Percentiles rank a stretch among this genome's conserved stretches.
Evolutionary conservation across 2,888 invertebrate species (phyloP).

Genomic region (Linhomoeus sp.): DNA sequence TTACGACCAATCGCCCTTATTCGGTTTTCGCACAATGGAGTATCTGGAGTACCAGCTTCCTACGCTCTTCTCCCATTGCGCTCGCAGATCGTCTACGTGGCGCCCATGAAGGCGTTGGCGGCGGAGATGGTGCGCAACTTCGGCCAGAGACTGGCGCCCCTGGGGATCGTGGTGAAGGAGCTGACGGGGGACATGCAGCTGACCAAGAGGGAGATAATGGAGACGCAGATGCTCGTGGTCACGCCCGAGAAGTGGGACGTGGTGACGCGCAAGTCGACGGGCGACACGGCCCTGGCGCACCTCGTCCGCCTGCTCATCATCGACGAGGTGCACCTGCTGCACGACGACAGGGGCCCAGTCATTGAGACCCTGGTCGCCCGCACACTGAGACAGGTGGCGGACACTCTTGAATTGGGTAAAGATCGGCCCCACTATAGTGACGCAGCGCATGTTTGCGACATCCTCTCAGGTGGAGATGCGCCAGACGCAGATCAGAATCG

Average conservation of each 20-base stretch:
- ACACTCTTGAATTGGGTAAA: too few relatives aligned
- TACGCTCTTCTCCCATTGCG: too few relatives aligned
- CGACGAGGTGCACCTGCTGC: slow-evolving; percentile 86
- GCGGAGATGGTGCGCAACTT: slow-evolving; percentile 95
- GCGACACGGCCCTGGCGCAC: slow-evolving; percentile 67
- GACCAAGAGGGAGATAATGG: slow-evolving; percentile 71
- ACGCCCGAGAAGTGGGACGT: slow-evolving; percentile 99
- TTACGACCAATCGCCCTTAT: too few relatives aligned
- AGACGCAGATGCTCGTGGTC: slow-evolving; percentile 86
- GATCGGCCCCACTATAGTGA: too few relatives aligned
- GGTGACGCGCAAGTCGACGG: slow-evolving; percentile 65
- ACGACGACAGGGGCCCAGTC: slow-evolving; percentile 89
- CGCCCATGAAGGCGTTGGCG: slow-evolving; percentile 97
- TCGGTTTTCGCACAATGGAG: too few relatives aligned
- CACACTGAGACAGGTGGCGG: slow-evolving; percentile 55
- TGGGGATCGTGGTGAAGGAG: slow-evolving; percentile 66
- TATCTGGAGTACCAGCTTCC: too few relatives aligned
- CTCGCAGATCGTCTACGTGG: slow-evolving; percentile 76
- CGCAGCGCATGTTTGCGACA: background rate
- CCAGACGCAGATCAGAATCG: slow-evolving; percentile 68
- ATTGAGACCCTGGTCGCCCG: slow-evolving; percentile 89
- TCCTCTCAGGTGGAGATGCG: slow-evolving; percentile 34
- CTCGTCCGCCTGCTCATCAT: slow-evolving; percentile 80
- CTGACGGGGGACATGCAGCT: slow-evolving; percentile 95
- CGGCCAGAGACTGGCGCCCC: slow-evolving; percentile 50